Conservation (phyloP, 2,888 invertebrate species). For the Anorthoa munda region DNA sequence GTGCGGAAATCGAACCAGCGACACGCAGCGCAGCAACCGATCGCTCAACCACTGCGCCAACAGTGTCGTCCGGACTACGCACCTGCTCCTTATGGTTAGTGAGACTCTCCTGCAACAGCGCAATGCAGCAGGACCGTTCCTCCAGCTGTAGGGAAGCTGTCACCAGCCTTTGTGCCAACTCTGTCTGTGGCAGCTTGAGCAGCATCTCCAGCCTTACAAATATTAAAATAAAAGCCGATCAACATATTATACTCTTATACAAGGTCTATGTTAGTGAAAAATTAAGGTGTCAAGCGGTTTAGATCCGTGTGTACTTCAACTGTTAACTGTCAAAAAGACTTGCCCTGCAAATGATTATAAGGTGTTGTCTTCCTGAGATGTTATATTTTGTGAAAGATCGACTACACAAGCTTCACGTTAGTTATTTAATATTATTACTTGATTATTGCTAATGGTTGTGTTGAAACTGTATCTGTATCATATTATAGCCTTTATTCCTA, state of each 20-base stretch:
- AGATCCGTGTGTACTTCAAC: background rate
- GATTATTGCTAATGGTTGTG: too few relatives aligned
- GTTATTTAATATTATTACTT: too few relatives aligned
- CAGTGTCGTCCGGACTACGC: conserved; percentile 56
- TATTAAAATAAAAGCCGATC: background rate
- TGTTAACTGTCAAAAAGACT: background rate
- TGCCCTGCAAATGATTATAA: background rate
- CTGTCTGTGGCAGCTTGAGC: conserved; percentile 90
- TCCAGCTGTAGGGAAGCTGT: conserved; percentile 91
- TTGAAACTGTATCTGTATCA: too few relatives aligned
- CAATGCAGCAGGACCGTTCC: conserved; percentile 91
- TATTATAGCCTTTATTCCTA: too few relatives aligned
- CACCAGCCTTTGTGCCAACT: conserved; percentile 92
- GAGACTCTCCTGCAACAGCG: conserved; percentile 91
- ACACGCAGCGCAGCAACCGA: too few relatives aligned
- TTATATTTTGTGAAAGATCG: too few relatives aligned
- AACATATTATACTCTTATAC: background rate
- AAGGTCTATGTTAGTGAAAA: background rate
- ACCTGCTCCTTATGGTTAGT: conserved; percentile 90
- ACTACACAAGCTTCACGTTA: too few relatives aligned
- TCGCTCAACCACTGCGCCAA: too few relatives aligned
- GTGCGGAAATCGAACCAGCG: too few relatives aligned
- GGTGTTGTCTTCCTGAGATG: too few relatives aligned
- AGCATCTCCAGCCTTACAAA: conserved; percentile 89
- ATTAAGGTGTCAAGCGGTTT: background rate